Evolutionary conservation across 1,140 invertebrate species (phyloP).

Genomic region (Lineus longissimus): DNA sequence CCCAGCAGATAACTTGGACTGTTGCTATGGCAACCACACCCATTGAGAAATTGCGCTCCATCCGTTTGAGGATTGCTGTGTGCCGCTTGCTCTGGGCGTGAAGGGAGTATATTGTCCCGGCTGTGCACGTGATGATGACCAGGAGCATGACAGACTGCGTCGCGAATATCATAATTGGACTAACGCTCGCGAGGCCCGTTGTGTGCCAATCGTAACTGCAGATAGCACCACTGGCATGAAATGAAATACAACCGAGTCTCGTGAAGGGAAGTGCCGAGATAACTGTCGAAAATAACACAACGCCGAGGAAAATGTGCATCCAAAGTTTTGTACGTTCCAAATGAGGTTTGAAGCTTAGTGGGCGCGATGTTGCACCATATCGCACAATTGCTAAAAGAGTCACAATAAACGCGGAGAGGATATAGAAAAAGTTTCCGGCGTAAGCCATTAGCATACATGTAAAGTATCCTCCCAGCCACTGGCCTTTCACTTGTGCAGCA

Average conservation of each 20-base stretch:
- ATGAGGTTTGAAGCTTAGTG: neutral
- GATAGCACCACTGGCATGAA: neutral
- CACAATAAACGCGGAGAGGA: neutral
- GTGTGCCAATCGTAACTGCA: conserved; percentile 3
- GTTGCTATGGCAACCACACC: conserved; percentile 1
- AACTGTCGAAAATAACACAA: neutral
- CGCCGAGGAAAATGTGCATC: neutral
- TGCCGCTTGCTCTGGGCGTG: neutral
- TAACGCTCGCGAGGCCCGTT: neutral
- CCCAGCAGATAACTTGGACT: conserved; percentile 6
- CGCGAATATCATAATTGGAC: neutral
- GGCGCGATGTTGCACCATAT: neutral
- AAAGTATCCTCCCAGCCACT: neutral
- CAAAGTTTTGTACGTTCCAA: neutral
- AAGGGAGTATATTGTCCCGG: neutral
- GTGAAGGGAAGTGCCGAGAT: neutral
- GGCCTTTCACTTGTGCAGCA: neutral
- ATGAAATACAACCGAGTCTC: neutral
- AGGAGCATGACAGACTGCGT: neutral
- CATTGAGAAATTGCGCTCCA: neutral
- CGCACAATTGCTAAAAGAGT: neutral
- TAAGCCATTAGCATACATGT: neutral
- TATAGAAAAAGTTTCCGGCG: neutral
- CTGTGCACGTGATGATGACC: neutral
- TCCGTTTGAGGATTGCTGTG: neutral